Conservation (phyloP, 2,797 vertebrate genomes). For the Darevskia mixta region DNA sequence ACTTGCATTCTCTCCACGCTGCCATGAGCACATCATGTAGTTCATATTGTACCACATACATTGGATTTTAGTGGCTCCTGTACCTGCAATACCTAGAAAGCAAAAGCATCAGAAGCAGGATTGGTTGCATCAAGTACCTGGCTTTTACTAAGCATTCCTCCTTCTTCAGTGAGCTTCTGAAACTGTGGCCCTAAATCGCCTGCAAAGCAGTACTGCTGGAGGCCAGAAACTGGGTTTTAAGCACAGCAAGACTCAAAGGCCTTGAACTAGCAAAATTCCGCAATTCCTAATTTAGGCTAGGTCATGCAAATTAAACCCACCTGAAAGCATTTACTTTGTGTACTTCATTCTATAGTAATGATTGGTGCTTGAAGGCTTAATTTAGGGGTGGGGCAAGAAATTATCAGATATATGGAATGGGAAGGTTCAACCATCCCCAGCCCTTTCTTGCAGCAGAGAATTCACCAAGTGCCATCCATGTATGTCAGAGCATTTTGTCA, state of each 20-base stretch:
- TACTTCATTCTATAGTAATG: neutral
- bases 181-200: neutral
- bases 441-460: neutral
- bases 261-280: neutral
- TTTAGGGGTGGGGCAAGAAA: neutral
- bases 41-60: conserved; percentile 77
- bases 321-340: neutral
- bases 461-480: neutral
- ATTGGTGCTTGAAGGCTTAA: neutral
- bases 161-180: neutral
- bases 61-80: conserved; percentile 71
- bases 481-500: neutral
- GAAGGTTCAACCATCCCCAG: neutral
- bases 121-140: conserved; percentile 5
- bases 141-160: neutral
- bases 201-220: neutral
- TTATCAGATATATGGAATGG: neutral
- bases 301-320: neutral
- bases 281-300: neutral
- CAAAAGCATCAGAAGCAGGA: conserved; percentile 29
- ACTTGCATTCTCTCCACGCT: conserved; percentile 69
- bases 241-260: neutral
- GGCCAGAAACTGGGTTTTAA: neutral
- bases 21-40: conserved; percentile 78
- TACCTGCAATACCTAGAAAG: conserved; percentile 73